Conservation (phyloP, 2,797 vertebrate species). For the Tokudaia muenninki region DNA sequence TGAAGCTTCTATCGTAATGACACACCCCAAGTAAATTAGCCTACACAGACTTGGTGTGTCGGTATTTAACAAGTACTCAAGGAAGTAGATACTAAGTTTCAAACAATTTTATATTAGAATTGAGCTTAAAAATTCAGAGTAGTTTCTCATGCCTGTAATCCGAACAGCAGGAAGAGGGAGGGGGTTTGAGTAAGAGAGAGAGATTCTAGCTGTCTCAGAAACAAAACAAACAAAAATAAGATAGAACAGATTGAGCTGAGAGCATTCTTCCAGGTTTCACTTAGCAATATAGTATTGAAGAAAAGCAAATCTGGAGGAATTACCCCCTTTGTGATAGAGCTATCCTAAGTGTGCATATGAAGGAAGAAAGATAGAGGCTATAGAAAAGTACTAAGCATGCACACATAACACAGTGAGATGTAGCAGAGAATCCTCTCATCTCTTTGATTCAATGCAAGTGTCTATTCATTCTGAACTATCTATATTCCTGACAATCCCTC, state of each 20-base stretch:
- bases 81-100: constrained; percentile 30
- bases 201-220: neutral
- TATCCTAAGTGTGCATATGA: neutral
- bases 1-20: constrained; percentile 39
- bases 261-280: constrained; percentile 11
- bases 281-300: constrained; percentile 16
- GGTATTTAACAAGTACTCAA: constrained; percentile 38
- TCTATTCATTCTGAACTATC: neutral
- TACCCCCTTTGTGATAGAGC: constrained; percentile 4
- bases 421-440: constrained; percentile 56
- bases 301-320: constrained; percentile 20
- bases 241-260: neutral
- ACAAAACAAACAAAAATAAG: neutral
- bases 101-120: constrained; percentile 60
- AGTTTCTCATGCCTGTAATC: neutral
- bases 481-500: neutral
- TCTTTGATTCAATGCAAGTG: constrained; percentile 34
- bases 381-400: neutral
- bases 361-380: neutral
- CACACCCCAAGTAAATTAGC: constrained; percentile 56
- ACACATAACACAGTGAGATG: neutral
- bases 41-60: constrained; percentile 4
- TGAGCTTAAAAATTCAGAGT: neutral
- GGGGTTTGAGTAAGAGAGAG: neutral
- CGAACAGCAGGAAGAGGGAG: neutral